phyloP scores from a whole-genome alignment of 2,888 invertebrate genomes.

The Dusona sp. region DNA sequence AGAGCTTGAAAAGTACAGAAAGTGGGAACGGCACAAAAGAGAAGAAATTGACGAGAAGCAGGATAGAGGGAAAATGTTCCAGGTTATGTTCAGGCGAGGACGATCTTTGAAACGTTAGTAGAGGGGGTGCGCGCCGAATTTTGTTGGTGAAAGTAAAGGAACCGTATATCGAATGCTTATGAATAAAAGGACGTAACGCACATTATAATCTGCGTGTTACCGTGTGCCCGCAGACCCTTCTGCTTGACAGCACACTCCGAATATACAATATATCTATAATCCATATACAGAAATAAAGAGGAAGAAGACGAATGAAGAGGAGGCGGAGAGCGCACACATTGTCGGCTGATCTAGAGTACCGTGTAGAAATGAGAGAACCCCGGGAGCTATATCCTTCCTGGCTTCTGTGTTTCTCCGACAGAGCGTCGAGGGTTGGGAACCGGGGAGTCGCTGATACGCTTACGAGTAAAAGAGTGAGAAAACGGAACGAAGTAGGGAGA shows the following conservation, averaged over 20 bases:
- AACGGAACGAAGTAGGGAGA: constrained; percentile 23
- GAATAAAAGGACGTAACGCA: not conserved
- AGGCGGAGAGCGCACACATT: constrained; percentile 39
- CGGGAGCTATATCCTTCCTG: constrained; percentile 58
- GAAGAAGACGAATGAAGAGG: constrained; percentile 27
- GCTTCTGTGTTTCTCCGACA: constrained; percentile 51
- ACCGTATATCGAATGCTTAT: constrained; percentile 9
- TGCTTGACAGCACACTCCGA: not conserved
- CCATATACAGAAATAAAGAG: not conserved
- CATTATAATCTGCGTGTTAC: not conserved
- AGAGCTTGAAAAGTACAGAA: not conserved
- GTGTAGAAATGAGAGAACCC: constrained; percentile 61
- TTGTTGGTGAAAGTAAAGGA: constrained; percentile 47
- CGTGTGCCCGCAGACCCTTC: not conserved
- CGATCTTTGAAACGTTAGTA: constrained; percentile 19
- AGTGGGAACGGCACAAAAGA: constrained; percentile 3
- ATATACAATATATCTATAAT: not conserved
- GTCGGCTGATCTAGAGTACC: constrained; percentile 60
- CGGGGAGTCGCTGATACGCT: constrained; percentile 44
- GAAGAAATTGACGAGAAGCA: constrained; percentile 13
- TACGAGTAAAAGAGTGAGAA: constrained; percentile 24
- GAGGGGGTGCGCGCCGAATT: constrained; percentile 36
- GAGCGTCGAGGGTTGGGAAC: constrained; percentile 48
- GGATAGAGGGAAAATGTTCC: constrained; percentile 51
- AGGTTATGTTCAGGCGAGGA: constrained; percentile 49